Evolutionary conservation across 2,888 invertebrate genomes (phyloP), one percentile per base, ranked within the genome.

Genomic region (Dasysyrphus albostriatus): DNA sequence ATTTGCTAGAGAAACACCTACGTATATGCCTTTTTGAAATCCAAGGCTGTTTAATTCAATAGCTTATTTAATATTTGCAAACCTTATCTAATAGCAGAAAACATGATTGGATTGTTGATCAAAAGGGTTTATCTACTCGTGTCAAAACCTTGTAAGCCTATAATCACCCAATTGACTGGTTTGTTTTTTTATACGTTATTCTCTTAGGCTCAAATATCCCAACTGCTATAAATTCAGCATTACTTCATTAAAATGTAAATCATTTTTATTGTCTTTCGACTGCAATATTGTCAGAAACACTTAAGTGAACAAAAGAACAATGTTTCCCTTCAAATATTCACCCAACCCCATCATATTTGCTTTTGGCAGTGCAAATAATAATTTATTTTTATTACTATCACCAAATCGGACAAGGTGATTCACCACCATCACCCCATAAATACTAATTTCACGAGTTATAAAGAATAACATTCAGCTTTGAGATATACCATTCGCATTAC

Each of bases 371-470:
- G 70, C 82, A 83, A 87, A 87, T 83, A 87, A 83, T 87, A 87
- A 87, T 87, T 87, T 87, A 87, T 83, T 83, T 87, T 87, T 87
- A 87, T 87, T 87, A 54, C 54, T 69, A 87, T 83, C 78, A 72
- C 47, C 59, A 75, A 83, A 83, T 87, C 83, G 47, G 83, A 58
- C 63, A 75, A 83, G 83, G 54, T 79, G 75, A 78, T 75, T 83
- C 79, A 59, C 87, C 65, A 79, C 58, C 83, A 79, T 79, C 78
- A 79, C 83, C 49, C 89, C 89, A 92, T 92, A 92, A 92, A 92
- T 92, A 92, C 91, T 91, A 92, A 92, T 92, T 92, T 92, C 92
- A 91, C 92, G 91, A 92, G 91, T 91, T 91, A 92, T 92, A 92
- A 92, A 92, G 91, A 90, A 89, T 88, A 88, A 89, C 90, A 91